Evolutionary conservation across 2,797 vertebrate species (phyloP).

Genomic region (Bryconaethiops microstoma): DNA sequence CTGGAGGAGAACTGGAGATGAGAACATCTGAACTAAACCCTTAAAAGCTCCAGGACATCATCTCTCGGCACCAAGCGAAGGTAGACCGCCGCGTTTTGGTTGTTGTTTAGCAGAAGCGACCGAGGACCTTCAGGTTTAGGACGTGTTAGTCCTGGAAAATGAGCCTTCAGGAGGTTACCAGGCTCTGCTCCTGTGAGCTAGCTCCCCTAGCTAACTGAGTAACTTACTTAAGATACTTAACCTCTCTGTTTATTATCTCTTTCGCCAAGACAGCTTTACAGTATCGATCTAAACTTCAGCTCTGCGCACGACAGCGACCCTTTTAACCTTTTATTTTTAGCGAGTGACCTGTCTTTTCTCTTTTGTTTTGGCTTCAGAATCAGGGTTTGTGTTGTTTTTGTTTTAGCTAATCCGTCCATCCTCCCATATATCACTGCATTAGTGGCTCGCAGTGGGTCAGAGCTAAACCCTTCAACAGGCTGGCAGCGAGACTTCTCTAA

Average conservation of each 20-base stretch:
- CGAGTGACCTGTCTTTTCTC: not conserved
- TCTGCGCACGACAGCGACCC: not conserved
- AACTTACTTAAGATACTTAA: conserved; percentile 21
- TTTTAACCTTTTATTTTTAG: not conserved
- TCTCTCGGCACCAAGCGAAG: conserved; percentile 51
- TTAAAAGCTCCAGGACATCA: conserved; percentile 11
- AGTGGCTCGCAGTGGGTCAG: too few species aligned
- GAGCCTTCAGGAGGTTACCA: not conserved
- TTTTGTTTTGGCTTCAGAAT: not conserved
- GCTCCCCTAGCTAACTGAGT: not conserved
- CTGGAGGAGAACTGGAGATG: conserved; percentile 45
- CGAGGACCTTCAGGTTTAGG: not conserved
- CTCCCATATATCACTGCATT: too few species aligned
- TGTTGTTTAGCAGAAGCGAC: not conserved
- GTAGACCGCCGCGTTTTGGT: not conserved
- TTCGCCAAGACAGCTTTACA: too few species aligned
- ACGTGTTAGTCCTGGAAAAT: not conserved
- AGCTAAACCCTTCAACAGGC: too few species aligned
- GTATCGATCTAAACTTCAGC: not conserved
- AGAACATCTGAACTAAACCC: conserved; percentile 55
- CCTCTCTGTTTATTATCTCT: not conserved
- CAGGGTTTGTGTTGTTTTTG: not conserved
- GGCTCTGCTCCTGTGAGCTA: not conserved
- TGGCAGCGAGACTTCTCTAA: too few species aligned
- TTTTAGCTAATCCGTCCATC: not conserved